These are phyloP conservation scores for Nerophis lumbriciformis DNA, from an alignment of 2,113 vertebrate genomes.

Conservation along the genomic window DNA sequence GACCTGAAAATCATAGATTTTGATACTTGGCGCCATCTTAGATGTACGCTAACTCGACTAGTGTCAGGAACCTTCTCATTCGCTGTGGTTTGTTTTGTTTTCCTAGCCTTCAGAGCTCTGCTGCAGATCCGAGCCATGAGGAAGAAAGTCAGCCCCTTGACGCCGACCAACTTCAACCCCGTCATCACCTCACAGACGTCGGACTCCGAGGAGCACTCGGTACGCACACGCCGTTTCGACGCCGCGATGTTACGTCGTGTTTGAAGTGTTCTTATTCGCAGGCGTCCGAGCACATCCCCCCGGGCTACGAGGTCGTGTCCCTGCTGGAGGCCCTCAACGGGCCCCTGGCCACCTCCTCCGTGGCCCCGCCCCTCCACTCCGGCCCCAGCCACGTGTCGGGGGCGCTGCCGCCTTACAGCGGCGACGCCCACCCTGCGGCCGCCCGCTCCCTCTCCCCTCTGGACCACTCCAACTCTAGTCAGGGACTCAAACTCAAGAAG, in stretches of 20 bases:
- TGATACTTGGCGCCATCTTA: too few relatives aligned
- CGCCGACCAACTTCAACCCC: constrained; percentile 85
- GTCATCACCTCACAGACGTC: constrained; percentile 92
- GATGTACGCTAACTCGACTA: too few relatives aligned
- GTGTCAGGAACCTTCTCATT: background rate
- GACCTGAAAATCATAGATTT: too few relatives aligned
- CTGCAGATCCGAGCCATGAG: constrained; percentile 98
- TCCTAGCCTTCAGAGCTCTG: constrained; percentile 90
- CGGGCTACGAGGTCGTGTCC: constrained; percentile 91
- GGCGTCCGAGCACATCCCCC: constrained; percentile 91
- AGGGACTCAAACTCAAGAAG: constrained; percentile 84
- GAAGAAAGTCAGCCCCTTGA: constrained; percentile 87
- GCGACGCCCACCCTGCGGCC: constrained; percentile 75
- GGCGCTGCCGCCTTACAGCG: constrained; percentile 78
- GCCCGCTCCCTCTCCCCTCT: constrained; percentile 78
- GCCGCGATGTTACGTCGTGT: background rate
- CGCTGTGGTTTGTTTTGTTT: background rate
- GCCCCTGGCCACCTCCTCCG: constrained; percentile 81
- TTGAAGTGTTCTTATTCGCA: constrained; percentile 38
- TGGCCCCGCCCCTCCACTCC: constrained; percentile 75
- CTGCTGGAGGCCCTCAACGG: constrained; percentile 94
- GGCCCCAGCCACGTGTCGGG: constrained; percentile 71
- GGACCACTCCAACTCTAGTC: constrained; percentile 76
- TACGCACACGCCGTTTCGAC: background rate
- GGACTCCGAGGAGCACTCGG: constrained; percentile 89